Evolutionary conservation across 35 echinoderm and acorn worm genomes (phyloP).

Genomic region (Antedon bifida): DNA sequence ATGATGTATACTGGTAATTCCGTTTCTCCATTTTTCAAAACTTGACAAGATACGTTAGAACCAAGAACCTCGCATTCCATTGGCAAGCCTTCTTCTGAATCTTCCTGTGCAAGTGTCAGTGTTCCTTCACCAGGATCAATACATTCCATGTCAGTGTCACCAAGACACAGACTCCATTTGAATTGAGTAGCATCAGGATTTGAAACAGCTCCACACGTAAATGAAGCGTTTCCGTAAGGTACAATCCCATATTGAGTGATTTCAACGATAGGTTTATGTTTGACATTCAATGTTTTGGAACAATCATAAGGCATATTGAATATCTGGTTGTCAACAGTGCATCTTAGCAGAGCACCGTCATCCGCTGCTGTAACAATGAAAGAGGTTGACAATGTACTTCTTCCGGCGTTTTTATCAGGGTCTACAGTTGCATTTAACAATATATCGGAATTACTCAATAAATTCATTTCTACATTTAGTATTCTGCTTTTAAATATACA

Average conservation of each 20-base stretch:
- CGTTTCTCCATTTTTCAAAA: neutral
- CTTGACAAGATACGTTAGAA: neutral
- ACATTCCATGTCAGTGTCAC: neutral
- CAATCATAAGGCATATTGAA: neutral
- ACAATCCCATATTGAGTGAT: neutral
- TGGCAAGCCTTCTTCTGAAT: neutral
- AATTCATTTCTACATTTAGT: neutral
- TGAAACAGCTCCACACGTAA: neutral
- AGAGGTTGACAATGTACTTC: neutral
- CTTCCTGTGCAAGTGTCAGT: neutral
- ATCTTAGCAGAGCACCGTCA: neutral
- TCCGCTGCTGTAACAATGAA: neutral
- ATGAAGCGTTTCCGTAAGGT: neutral
- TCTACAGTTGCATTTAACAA: neutral
- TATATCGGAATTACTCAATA: neutral
- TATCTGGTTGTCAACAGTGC: neutral
- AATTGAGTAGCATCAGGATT: neutral
- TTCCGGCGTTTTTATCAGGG: neutral
- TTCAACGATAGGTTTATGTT: neutral
- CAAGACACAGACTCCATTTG: neutral
- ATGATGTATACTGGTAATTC: neutral
- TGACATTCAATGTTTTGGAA: neutral
- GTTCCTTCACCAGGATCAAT: neutral
- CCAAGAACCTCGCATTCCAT: neutral
- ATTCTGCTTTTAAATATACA: neutral